Base-by-base conservation (phyloP, 2,797 vertebrate genomes). In the Amazona finschi region DNA sequence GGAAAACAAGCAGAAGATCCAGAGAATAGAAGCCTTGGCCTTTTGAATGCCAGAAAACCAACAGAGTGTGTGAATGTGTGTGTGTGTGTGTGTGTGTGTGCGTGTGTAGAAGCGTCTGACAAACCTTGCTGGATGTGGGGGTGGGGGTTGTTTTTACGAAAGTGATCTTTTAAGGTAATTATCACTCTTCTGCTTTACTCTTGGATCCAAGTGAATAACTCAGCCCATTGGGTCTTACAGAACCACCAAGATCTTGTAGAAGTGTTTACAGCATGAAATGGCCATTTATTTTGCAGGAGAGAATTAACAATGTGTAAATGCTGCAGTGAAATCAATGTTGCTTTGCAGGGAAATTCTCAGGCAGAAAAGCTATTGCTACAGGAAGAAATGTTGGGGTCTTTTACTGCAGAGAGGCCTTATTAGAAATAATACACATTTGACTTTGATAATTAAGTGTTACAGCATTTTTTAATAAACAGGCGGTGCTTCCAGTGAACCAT, bases 271-370 rank as follows among this genome's bases (percentile, higher is more conserved):
- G 72, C 58, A 65, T 2, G 9, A n/a, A n/a, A n/a, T n/a, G 67
- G 43, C 73, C 38, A 80, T 74, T 58, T 94, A 90, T 88, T 86
- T 80, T 74, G 64, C 39, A 47, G 58, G 89, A 87, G 72, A 91
- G 74, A 81, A 95, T 62, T 77, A 85, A 74, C 25, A 82, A 13
- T 88, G 90, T 82, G 55, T 87, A 79, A 79, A 85, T 69, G 58
- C 94, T 97, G 94, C 95, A 96, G 94, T 87, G 95, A 95, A 95
- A 96, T 95, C 95, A 94, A 91, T 94, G 83, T 88, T 83, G 90
- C 81, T 94, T 94, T 97, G 90, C 74, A 66, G 64, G 66, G 90
- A 95, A 84, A 85, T 95, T 66, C 74, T 96, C 74, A 72, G 77
- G 36, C 81, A 93, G 67, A 77, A 94, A 71, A 91, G 71, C 78